These are phyloP conservation scores for Formica aserva DNA, from an alignment of 2,888 invertebrate genomes.

Conservation along the genomic window DNA sequence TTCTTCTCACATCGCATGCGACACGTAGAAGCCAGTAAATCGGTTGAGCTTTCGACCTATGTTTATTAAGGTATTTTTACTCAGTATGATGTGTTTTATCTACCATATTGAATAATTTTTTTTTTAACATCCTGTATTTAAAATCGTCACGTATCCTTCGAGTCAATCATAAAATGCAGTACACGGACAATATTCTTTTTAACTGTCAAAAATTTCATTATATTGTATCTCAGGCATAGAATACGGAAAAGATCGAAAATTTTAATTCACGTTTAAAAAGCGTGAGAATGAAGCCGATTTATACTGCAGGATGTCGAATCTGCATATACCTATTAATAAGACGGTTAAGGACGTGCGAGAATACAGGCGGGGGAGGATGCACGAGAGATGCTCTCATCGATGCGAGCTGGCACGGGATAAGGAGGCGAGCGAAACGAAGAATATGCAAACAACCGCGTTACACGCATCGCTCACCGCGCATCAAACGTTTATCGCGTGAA, in stretches of 20 bases:
- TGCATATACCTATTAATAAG: slow-evolving; percentile 36
- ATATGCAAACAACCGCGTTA: slow-evolving; percentile 79
- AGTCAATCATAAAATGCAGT: not conserved
- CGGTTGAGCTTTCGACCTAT: too few species aligned
- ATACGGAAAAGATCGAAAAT: not conserved
- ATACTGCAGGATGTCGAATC: not conserved
- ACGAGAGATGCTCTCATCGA: slow-evolving; percentile 26
- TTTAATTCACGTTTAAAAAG: slow-evolving; percentile 5
- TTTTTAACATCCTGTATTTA: not conserved
- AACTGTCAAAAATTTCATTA: not conserved
- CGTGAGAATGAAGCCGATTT: slow-evolving; percentile 33
- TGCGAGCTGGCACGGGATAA: slow-evolving; percentile 56
- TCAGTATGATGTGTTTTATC: too few species aligned
- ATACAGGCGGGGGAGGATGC: slow-evolving; percentile 1
- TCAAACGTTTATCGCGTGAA: slow-evolving; percentile 83
- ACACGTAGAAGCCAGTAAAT: too few species aligned
- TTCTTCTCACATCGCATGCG: too few species aligned
- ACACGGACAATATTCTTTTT: not conserved
- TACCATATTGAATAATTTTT: too few species aligned
- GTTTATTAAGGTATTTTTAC: too few species aligned
- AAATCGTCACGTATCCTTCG: not conserved
- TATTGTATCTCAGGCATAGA: not conserved
- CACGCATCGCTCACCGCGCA: slow-evolving; percentile 79
- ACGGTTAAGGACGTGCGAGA: slow-evolving; percentile 12
- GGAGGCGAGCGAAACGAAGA: slow-evolving; percentile 68